Percentiles rank a stretch among this genome's conserved stretches.
These are phyloP conservation scores for Seira ritae DNA, from an alignment of 2,888 invertebrate genomes.

Conservation along the genomic window DNA sequence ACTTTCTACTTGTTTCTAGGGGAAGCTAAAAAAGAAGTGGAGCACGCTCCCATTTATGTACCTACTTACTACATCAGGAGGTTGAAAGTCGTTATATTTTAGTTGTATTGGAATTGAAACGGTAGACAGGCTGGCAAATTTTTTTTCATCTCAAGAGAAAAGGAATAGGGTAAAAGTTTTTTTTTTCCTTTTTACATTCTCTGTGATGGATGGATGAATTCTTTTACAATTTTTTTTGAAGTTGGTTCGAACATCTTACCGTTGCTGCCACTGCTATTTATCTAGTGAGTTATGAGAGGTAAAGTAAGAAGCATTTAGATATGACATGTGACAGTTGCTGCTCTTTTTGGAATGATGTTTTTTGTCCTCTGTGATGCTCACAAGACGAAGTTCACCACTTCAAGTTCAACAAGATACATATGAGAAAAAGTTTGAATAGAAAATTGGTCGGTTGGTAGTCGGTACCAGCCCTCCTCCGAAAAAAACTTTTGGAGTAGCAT, in stretches of 20 bases:
- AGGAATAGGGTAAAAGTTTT: conserved; percentile 27
- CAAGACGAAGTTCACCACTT: not conserved
- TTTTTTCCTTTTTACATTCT: not conserved
- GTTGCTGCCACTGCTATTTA: no score
- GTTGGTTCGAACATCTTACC: not conserved
- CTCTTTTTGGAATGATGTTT: conserved; percentile 17
- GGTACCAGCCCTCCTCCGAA: not conserved
- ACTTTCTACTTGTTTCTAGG: not conserved
- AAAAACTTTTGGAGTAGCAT: not conserved
- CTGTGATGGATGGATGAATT: conserved; percentile 42
- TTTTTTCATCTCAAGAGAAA: conserved; percentile 4
- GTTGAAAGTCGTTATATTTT: not conserved
- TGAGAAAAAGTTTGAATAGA: not conserved
- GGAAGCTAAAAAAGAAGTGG: not conserved
- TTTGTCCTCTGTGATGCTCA: no score
- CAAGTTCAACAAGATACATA: not conserved
- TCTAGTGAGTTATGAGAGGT: conserved; percentile 8
- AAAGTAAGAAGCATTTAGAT: not conserved
- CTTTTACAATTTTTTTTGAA: conserved; percentile 28
- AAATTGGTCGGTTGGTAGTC: not conserved
- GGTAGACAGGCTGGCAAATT: not conserved
- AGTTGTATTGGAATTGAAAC: no score
- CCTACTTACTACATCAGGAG: not conserved
- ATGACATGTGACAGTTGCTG: conserved; percentile 41
- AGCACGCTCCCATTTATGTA: not conserved